phyloP scores from a whole-genome alignment of 2,888 invertebrate genomes.

The Oscheius sp. region DNA sequence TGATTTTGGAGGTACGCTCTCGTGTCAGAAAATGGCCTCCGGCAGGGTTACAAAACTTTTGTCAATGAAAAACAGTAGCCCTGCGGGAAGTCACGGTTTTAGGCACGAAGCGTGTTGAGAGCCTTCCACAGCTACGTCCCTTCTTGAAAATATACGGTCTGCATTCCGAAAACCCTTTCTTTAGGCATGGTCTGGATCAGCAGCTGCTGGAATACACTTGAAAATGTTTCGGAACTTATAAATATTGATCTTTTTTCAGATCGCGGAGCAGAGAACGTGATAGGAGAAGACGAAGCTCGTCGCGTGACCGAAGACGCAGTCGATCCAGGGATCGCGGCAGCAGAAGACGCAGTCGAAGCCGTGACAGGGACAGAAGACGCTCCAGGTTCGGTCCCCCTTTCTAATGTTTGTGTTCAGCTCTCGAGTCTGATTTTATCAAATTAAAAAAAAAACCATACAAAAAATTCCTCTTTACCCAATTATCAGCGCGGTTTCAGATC shows the following conservation, averaged over 20 bases:
- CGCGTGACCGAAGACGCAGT: constrained; percentile 40
- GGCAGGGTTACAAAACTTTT: constrained; percentile 3
- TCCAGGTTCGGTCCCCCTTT: background rate
- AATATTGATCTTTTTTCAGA: constrained; percentile 26
- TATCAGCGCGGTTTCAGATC: constrained; percentile 37
- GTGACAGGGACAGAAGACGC: constrained; percentile 46
- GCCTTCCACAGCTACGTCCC: background rate
- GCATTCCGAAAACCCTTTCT: constrained; percentile 20
- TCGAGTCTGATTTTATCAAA: background rate
- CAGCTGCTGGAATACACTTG: constrained; percentile 12
- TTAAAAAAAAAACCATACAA: background rate
- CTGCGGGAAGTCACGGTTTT: constrained; percentile 28
- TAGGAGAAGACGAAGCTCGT: constrained; percentile 41
- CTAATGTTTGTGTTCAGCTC: background rate
- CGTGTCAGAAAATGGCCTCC: constrained; percentile 30
- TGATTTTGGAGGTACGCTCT: constrained; percentile 32
- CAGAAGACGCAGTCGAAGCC: constrained; percentile 37
- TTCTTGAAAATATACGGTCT: constrained; percentile 9
- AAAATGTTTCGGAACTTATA: background rate
- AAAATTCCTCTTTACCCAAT: too few relatives aligned
- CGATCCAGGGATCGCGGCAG: constrained; percentile 30
- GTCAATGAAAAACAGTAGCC: constrained; percentile 1
- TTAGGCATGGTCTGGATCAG: constrained; percentile 8
- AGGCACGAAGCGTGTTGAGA: constrained; percentile 35
- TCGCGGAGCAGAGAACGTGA: constrained; percentile 34